phyloP scores from a whole-genome alignment of 1,140 invertebrate genomes.

The Argopecten irradians region DNA sequence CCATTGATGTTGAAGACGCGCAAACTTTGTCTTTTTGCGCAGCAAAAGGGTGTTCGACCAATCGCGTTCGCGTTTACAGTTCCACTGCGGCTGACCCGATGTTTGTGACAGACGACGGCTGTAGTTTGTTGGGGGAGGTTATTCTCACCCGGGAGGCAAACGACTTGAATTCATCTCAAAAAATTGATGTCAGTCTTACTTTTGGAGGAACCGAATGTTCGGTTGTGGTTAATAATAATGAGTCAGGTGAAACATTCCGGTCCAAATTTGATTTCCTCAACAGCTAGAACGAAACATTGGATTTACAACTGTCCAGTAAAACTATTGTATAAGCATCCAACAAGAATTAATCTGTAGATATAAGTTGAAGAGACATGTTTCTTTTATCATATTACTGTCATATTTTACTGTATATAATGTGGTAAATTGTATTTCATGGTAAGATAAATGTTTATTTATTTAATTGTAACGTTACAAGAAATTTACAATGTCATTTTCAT shows the following conservation, averaged over 20 bases:
- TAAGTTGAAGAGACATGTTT: too few species aligned
- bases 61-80: slow-evolving; percentile 38
- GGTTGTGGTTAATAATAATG: slow-evolving; percentile 24
- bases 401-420: too few species aligned
- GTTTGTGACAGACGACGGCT: slow-evolving; percentile 34
- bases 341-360: too few species aligned
- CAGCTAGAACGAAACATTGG: background rate
- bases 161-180: background rate
- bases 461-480: too few species aligned
- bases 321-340: too few species aligned
- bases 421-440: too few species aligned
- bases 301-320: too few species aligned
- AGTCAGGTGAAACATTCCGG: slow-evolving; percentile 4
- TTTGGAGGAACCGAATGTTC: slow-evolving; percentile 35
- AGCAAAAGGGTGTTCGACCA: background rate
- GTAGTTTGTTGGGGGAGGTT: slow-evolving; percentile 39
- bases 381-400: too few species aligned
- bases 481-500: too few species aligned
- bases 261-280: slow-evolving; percentile 36
- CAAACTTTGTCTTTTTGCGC: slow-evolving; percentile 44
- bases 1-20: slow-evolving; percentile 31
- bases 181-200: slow-evolving; percentile 25
- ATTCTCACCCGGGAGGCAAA: slow-evolving; percentile 11
- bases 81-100: slow-evolving; percentile 31
- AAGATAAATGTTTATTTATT: too few species aligned